Evolutionary conservation across 2,888 invertebrate genomes (phyloP).

Genomic region (Noctua janthe): DNA sequence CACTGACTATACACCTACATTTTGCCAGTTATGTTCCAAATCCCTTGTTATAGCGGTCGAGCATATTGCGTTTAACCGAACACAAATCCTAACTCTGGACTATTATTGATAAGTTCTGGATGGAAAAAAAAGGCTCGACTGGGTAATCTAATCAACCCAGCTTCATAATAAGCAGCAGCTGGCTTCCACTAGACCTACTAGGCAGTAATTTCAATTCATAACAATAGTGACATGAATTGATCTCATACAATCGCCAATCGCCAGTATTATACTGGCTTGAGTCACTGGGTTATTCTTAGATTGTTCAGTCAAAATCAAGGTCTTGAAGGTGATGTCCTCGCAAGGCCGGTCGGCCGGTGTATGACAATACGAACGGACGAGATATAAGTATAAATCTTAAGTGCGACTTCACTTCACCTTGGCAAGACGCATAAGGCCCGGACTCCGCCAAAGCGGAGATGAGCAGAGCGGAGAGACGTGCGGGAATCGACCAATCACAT

Average conservation of each 20-base stretch:
- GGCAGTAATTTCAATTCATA: background rate
- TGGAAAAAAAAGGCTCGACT: no score
- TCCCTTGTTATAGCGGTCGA: no score
- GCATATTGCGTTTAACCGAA: no score
- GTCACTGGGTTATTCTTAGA: slow-evolving; percentile 31
- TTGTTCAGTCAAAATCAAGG: slow-evolving; percentile 9
- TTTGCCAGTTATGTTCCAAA: background rate
- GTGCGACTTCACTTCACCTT: slow-evolving; percentile 5
- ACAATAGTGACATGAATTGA: slow-evolving; percentile 12
- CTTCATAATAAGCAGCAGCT: background rate
- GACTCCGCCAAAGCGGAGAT: background rate
- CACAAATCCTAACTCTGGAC: no score
- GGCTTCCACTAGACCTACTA: background rate
- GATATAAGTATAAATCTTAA: background rate
- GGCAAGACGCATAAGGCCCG: background rate
- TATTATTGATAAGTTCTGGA: no score
- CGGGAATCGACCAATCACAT: background rate
- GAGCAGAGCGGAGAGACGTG: background rate
- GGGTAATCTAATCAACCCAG: no score
- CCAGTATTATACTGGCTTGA: slow-evolving; percentile 1
- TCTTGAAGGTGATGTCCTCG: slow-evolving; percentile 27
- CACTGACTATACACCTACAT: background rate
- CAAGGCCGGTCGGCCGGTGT: background rate
- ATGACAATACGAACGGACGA: background rate
- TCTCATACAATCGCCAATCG: background rate